Base-by-base conservation (phyloP, 1,140 invertebrate genomes). In the Leptopilina clavipes region DNA sequence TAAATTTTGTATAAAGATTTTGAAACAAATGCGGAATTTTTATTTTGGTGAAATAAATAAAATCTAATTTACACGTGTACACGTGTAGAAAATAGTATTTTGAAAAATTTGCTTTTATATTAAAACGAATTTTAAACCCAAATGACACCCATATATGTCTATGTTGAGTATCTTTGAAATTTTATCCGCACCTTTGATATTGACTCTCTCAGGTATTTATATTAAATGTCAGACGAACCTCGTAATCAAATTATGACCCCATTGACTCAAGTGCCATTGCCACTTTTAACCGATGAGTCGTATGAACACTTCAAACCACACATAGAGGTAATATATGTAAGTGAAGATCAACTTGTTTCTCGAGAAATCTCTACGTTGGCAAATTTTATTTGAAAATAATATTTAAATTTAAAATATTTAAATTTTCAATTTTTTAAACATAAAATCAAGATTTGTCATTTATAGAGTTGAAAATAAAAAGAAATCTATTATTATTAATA, bases 171-270 rank as follows among this genome's bases (percentile, higher is more conserved):
- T 73, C 86, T 88, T 88, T 88, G 86, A 87, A 86, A 87, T 81
- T 75, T 78, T 80, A 86, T 71, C 71, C 79, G 40, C 31, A 65
- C 71, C 17, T 43, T 72, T 65, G 14, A 52, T 65, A 65, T 74
- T 31, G 70, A 9, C 79, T 77, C 79, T 77, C 76, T 78, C 44
- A 18, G 76, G 84, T 85, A 86, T 85, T 87, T 83, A 82, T 86
- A 88, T 88, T 86, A 88, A 86, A 88, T 82, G 79, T 79, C 84
- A 74, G 79, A 76, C 79, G 77, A 78, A 82, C 83, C 77, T 82
- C 76, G 81, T 82, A 82, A 84, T 82, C 79, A 77, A 82, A 84
- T 84, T 84, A 84, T 82, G 81, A 84, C 82, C 77, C 79, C 76
- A 79, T 84, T 79, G 77, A 79, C 75, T 73, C 71, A 71, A 81